Evolutionary conservation across 2,888 invertebrate genomes (phyloP).

Genomic region (Aphidoletes aphidimyza): DNA sequence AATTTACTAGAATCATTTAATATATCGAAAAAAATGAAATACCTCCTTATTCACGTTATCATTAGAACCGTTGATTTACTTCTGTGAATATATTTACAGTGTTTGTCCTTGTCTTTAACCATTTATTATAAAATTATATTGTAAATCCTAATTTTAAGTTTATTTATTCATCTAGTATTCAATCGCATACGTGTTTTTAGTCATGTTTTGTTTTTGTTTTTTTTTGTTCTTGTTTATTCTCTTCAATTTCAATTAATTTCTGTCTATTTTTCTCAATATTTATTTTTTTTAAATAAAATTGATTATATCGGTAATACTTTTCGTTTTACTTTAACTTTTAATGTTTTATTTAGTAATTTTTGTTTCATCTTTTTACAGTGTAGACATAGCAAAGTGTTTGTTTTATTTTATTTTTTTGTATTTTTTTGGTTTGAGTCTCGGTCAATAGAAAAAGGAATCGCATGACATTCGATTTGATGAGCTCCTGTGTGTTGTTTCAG

Average conservation of each 20-base stretch:
- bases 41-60: not conserved
- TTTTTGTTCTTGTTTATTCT: not conserved
- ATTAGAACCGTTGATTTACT: constrained; percentile 35
- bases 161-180: constrained; percentile 34
- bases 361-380: constrained; percentile 19
- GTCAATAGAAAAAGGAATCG: constrained; percentile 49
- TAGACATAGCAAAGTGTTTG: constrained; percentile 5
- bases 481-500: not conserved
- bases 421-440: constrained; percentile 3
- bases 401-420: too few species aligned
- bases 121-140: constrained; percentile 37
- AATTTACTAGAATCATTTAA: too few species aligned
- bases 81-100: constrained; percentile 41
- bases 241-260: not conserved
- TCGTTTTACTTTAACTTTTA: not conserved
- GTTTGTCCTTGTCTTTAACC: not conserved
- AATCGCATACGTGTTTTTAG: constrained; percentile 40
- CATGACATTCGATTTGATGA: constrained; percentile 46
- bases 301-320: constrained; percentile 29
- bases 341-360: too few species aligned
- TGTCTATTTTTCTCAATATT: not conserved
- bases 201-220: not conserved
- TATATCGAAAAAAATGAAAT: not conserved
- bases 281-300: not conserved
- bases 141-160: constrained; percentile 47